These are phyloP conservation scores for Drosophila colorata DNA, from an alignment of 2,888 invertebrate species.

Conservation along the genomic window DNA sequence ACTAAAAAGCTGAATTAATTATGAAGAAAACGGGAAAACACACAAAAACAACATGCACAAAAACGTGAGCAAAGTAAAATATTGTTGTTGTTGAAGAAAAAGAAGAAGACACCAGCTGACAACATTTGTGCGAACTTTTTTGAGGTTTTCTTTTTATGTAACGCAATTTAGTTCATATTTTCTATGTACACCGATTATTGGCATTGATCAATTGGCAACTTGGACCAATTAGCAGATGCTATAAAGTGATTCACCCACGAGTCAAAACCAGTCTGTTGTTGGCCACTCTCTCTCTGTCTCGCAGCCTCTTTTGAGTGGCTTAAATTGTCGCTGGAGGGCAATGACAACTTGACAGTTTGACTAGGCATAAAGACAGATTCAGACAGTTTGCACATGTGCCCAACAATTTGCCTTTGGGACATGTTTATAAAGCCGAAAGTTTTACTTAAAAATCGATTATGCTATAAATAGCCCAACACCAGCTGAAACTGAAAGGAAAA, in stretches of 20 bases:
- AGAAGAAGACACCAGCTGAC: not conserved
- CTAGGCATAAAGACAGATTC: conserved; percentile 15
- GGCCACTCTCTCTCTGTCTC: not conserved
- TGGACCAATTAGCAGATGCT: conserved; percentile 36
- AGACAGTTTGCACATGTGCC: conserved; percentile 14
- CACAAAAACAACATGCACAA: conserved; percentile 15
- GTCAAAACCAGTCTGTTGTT: not conserved
- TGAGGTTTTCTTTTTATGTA: not conserved
- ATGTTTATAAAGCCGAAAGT: conserved; percentile 13
- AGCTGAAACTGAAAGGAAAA: not conserved
- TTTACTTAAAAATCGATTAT: not conserved
- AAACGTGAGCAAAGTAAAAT: conserved; percentile 31
- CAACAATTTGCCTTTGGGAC: not conserved
- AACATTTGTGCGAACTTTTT: conserved; percentile 3
- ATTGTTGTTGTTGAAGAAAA: not conserved
- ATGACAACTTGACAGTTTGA: conserved; percentile 34
- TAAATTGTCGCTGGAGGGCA: conserved; percentile 34
- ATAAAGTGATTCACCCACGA: conserved; percentile 18
- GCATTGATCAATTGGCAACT: conserved; percentile 37
- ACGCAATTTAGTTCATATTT: not conserved
- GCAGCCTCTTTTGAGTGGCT: conserved; percentile 28
- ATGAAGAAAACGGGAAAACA: conserved; percentile 49
- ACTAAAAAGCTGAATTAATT: conserved; percentile 70
- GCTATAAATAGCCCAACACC: not conserved
- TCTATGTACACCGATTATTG: no score